Conservation (phyloP, 2,797 vertebrate genomes). For the Falco columbarius region DNA sequence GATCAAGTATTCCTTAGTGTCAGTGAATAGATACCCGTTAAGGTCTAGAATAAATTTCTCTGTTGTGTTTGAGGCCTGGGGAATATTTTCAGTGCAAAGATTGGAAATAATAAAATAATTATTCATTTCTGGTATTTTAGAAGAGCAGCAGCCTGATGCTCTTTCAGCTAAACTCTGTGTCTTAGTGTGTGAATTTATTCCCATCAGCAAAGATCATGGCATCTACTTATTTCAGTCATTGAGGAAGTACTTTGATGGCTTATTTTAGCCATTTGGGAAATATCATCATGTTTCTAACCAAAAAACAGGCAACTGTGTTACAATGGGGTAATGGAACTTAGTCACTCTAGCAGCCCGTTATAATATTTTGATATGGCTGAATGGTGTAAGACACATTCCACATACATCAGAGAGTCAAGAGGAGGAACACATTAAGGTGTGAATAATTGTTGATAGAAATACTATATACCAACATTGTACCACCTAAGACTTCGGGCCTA, state of each 20-base stretch:
- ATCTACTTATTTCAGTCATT: not conserved
- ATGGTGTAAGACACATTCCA: not conserved
- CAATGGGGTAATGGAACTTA: not conserved
- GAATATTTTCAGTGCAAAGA: not conserved
- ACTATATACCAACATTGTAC: not conserved
- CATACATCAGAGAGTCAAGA: not conserved
- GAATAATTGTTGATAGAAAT: not conserved
- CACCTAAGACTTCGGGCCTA: not conserved
- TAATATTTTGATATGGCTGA: not conserved
- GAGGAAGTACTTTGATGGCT: not conserved
- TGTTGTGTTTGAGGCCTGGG: not conserved
- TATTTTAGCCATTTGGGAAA: not conserved
- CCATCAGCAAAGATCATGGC: not conserved
- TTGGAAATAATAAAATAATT: constrained; percentile 23
- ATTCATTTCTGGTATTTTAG: constrained; percentile 59
- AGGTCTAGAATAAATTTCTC: not conserved
- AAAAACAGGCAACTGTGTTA: not conserved
- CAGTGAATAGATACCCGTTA: not conserved
- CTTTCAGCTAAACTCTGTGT: not conserved
- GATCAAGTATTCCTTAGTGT: not conserved
- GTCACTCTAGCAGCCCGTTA: not conserved
- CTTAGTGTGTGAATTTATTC: not conserved
- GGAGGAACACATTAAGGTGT: not conserved
- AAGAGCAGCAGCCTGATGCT: not conserved
- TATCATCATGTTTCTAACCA: not conserved